Evolutionary conservation across 64 coral and sea anemone genomes (phyloP).

Genomic region (Trachythela sp.): DNA sequence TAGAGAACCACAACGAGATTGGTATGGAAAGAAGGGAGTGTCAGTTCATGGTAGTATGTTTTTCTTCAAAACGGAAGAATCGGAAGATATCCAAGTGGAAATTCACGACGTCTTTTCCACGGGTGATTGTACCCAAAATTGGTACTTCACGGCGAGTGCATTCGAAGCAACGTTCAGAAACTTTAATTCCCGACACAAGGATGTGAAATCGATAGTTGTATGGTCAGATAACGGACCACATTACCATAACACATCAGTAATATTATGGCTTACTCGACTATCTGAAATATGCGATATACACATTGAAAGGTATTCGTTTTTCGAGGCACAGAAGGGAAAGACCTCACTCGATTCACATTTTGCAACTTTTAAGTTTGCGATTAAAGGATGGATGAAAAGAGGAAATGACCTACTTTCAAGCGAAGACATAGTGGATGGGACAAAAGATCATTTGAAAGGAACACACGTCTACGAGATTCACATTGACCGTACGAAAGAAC

Average conservation of each 20-base stretch:
- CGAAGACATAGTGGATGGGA: background rate
- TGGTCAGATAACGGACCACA: constrained; percentile 57
- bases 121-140: constrained; percentile 28
- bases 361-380: constrained; percentile 29
- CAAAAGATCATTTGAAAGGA: background rate
- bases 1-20: constrained; percentile 53
- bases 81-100: constrained; percentile 28
- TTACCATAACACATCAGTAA: constrained; percentile 48
- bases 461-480: background rate
- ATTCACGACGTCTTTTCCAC: constrained; percentile 21
- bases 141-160: constrained; percentile 36
- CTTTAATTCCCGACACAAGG: constrained; percentile 1
- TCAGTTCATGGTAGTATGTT: constrained; percentile 49
- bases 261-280: constrained; percentile 42
- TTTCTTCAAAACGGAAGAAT: constrained; percentile 17
- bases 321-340: constrained; percentile 61
- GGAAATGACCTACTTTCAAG: background rate
- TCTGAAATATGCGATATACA: constrained; percentile 27
- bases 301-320: constrained; percentile 39
- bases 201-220: constrained; percentile 22
- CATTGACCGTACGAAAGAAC: background rate
- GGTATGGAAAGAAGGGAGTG: constrained; percentile 49
- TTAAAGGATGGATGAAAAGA: constrained; percentile 24
- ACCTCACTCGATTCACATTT: constrained; percentile 46
- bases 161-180: constrained; percentile 35